These are phyloP conservation scores for Pyrrhia umbra DNA, from an alignment of 2,888 invertebrate species.

Conservation along the genomic window DNA sequence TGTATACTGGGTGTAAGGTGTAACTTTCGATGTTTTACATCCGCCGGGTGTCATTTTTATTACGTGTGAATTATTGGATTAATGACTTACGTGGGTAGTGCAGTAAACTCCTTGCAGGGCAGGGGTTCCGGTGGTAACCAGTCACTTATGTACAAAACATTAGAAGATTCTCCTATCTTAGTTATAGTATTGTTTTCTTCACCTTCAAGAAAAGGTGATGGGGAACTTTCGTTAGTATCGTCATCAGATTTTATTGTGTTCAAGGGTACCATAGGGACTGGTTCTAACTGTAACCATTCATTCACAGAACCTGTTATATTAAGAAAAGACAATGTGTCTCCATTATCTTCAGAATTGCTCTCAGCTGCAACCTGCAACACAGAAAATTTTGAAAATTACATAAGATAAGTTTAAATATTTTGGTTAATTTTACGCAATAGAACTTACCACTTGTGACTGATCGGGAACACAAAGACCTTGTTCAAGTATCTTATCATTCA, in stretches of 20 bases:
- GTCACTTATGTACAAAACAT: constrained; percentile 81
- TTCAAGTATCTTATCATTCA: constrained; percentile 92
- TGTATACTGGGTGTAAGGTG: too few relatives aligned
- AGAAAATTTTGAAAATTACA: constrained; percentile 6
- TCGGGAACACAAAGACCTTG: constrained; percentile 91
- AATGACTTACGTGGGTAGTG: constrained; percentile 92
- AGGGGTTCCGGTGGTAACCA: constrained; percentile 91
- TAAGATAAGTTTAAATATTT: neutral
- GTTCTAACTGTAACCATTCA: constrained; percentile 83
- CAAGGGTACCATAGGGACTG: constrained; percentile 71
- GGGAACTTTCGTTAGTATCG: constrained; percentile 58
- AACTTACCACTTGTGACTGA: constrained; percentile 73
- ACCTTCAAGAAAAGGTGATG: constrained; percentile 53
- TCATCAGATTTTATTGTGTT: constrained; percentile 53
- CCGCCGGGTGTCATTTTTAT: too few relatives aligned
- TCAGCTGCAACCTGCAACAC: constrained; percentile 35
- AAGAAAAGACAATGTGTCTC: constrained; percentile 77
- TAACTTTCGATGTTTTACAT: too few relatives aligned
- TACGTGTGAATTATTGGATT: too few relatives aligned
- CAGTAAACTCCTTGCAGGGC: constrained; percentile 88
- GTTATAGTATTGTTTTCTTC: constrained; percentile 44
- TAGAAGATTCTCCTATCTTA: constrained; percentile 52
- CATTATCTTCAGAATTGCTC: constrained; percentile 57
- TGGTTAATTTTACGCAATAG: neutral
- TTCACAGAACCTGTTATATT: constrained; percentile 80